These are phyloP conservation scores for Entosphenus tridentatus DNA, from an alignment of 2,113 vertebrate species.

Conservation along the genomic window DNA sequence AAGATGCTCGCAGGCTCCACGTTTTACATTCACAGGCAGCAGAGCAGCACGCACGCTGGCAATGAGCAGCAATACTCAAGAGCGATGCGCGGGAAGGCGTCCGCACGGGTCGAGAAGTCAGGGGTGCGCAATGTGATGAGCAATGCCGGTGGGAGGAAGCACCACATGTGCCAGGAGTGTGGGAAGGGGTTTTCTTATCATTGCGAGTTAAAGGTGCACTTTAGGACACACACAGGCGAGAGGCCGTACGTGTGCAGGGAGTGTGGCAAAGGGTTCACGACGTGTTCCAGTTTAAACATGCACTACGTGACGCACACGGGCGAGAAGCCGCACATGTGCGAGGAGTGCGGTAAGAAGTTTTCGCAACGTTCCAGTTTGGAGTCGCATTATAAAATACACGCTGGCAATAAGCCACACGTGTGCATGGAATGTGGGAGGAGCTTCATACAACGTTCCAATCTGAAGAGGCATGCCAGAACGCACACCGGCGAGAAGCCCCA, in stretches of 20 bases:
- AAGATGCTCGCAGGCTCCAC: too few relatives aligned
- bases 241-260: constrained; percentile 4
- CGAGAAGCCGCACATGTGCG: constrained; percentile 3
- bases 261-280: constrained; percentile 1
- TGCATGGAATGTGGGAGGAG: background rate
- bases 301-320: background rate
- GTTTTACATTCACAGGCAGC: too few relatives aligned
- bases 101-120: too few relatives aligned
- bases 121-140: too few relatives aligned
- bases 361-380: background rate
- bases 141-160: too few relatives aligned
- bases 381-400: background rate
- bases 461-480: background rate
- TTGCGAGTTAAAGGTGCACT: too few relatives aligned
- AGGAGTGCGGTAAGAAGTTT: constrained; percentile 1
- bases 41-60: too few relatives aligned
- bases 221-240: background rate
- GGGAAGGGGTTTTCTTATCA: too few relatives aligned
- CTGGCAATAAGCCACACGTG: background rate
- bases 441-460: background rate
- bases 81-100: too few relatives aligned
- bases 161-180: too few relatives aligned
- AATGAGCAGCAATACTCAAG: too few relatives aligned
- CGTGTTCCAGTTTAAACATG: background rate
- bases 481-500: background rate